Evolutionary conservation across 2,888 invertebrate species (phyloP).

Genomic region (Drosophila buzzatii): DNA sequence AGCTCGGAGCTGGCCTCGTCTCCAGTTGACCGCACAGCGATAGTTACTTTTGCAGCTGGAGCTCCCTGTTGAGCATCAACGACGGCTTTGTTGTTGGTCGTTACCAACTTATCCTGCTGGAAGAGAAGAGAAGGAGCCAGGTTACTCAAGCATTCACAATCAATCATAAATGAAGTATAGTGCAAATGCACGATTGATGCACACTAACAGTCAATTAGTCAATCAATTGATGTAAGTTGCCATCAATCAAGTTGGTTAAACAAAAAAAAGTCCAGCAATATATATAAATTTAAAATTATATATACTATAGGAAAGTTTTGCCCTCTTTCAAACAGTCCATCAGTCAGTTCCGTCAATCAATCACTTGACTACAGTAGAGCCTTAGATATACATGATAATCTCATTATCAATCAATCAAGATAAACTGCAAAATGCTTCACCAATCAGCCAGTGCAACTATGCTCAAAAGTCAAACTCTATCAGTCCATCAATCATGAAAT

Average conservation of each 20-base stretch:
- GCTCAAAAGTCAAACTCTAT: too few species aligned
- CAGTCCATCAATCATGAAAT: too few species aligned
- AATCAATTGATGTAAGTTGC: too few species aligned
- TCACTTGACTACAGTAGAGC: background rate
- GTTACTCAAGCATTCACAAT: background rate
- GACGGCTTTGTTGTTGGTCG: background rate
- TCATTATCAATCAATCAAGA: background rate
- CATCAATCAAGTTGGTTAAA: too few species aligned
- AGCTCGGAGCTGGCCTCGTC: conserved; percentile 32
- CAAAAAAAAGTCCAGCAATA: too few species aligned
- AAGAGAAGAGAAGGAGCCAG: too few species aligned
- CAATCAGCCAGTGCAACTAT: too few species aligned
- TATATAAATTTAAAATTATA: too few species aligned
- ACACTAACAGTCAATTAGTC: background rate
- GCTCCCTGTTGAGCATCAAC: background rate
- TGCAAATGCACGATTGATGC: too few species aligned
- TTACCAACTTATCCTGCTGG: conserved; percentile 14
- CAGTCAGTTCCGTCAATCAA: background rate
- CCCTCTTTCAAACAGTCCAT: too few species aligned
- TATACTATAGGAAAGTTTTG: too few species aligned
- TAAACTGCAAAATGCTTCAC: background rate
- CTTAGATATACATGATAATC: background rate
- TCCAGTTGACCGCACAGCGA: background rate
- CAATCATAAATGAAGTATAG: background rate
- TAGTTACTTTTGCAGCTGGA: background rate